Conservation (phyloP, 2,888 invertebrate genomes). For the Apamea monoglypha region DNA sequence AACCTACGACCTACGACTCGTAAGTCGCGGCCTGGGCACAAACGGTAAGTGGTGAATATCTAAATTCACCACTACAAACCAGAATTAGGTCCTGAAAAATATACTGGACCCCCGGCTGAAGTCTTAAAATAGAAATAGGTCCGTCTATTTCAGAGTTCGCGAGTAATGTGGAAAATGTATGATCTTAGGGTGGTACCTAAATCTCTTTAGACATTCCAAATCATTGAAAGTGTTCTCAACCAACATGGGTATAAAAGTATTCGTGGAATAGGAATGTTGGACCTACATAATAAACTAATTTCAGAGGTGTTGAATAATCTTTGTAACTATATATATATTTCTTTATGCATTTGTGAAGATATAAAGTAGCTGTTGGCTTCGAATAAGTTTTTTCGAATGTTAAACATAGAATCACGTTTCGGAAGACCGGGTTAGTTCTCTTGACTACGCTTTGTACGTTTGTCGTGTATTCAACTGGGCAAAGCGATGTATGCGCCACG, state of each 20-base stretch:
- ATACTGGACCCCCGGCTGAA: too few species aligned
- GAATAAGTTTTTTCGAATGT: conserved; percentile 4
- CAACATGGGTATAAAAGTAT: conserved; percentile 21
- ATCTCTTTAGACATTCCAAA: conserved; percentile 40
- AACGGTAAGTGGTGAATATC: too few species aligned
- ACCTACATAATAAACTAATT: not conserved
- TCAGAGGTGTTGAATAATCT: not conserved
- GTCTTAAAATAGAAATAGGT: conserved; percentile 21
- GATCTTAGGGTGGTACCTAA: conserved; percentile 24
- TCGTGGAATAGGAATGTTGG: not conserved
- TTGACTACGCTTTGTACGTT: conserved; percentile 11
- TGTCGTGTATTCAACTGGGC: conserved; percentile 5
- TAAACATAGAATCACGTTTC: conserved; percentile 9
- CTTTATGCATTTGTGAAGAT: not conserved
- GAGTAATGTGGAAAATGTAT: conserved; percentile 18
- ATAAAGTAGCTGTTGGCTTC: not conserved
- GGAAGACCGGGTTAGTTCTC: conserved; percentile 5
- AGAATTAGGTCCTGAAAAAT: not conserved
- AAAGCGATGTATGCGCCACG: not conserved
- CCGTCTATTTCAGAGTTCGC: conserved; percentile 10
- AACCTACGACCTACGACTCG: not conserved
- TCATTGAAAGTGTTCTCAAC: conserved; percentile 26
- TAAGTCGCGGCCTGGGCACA: not conserved
- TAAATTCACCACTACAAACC: conserved; percentile 2
- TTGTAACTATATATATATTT: not conserved